Evolutionary conservation across 2,888 invertebrate genomes (phyloP), one percentile per base, ranked within the genome.

Genomic region (Macropis europaea): DNA sequence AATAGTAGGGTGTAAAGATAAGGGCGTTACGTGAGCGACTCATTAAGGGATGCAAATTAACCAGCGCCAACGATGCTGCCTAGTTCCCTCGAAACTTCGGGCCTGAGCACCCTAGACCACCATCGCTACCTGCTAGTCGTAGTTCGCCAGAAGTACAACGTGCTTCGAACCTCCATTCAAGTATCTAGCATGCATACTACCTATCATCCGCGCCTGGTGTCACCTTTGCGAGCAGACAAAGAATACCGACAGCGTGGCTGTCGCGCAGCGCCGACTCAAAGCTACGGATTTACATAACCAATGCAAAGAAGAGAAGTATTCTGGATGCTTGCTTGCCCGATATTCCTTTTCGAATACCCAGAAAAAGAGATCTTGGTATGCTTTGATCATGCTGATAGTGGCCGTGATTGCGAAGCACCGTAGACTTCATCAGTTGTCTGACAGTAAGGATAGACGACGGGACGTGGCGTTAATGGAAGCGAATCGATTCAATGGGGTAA

Each of bases 1-100:
- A 54, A 60, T 69, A 73, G 57, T 74, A 79, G 76, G 69, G 80
- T 76, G 82, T 81, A 79, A 79, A 87, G 87, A 88, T 88, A 88
- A 88, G 87, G 82, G 82, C 80, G 84, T 83, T 84, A 85, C 87
- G 87, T 82, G 87, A 86, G 88, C 85, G 84, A 84, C 88, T 88
- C 88, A 87, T 88, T 88, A 88, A 88, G 87, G 87, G 86, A 88
- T 88, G 88, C 88, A 88, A 88, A 88, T 88, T 88, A 87, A 86
- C 84, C 83, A 78, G 76, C 79, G 80, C 64, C 77, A 76, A 76
- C 82, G 81, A 74, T 78, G 72, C 70, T 53, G 64, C 64, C 76
- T 76, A 73, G 73, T 75, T 81, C 67, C 77, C 76, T 78, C 45
- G 78, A 82, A 82, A 84, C 70, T 85, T 84, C 68, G 76, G 59